Evolutionary conservation across 2,888 invertebrate genomes (phyloP).

Genomic region (Melanostoma scalare): DNA sequence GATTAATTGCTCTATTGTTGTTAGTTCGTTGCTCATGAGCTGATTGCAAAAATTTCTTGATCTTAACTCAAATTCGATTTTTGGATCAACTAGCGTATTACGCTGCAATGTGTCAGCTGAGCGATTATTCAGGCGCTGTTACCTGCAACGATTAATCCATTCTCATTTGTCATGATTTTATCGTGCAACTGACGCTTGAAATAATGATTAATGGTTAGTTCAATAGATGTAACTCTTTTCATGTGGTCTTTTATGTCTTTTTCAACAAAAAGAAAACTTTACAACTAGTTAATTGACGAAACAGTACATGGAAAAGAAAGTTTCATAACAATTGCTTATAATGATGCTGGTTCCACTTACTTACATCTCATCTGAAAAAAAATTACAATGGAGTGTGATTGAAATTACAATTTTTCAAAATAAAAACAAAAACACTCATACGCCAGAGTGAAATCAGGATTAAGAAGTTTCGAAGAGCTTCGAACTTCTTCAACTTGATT

Average conservation of each 20-base stretch:
- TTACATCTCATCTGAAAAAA: too few species aligned
- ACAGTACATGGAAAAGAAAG: conserved; percentile 40
- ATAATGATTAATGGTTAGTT: conserved; percentile 61
- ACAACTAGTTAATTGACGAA: conserved; percentile 38
- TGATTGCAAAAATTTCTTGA: conserved; percentile 56
- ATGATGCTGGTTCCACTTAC: too few species aligned
- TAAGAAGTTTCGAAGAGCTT: background rate
- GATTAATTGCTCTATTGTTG: conserved; percentile 70
- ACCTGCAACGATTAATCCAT: conserved; percentile 60
- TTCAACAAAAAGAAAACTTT: background rate
- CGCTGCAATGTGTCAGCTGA: conserved; percentile 39
- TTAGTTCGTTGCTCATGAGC: conserved; percentile 6
- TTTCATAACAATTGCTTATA: conserved; percentile 13
- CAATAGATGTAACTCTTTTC: conserved; percentile 49
- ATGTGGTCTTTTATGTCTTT: conserved; percentile 32
- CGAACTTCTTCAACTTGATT: background rate
- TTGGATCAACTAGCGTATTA: conserved; percentile 28
- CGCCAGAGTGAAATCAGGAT: background rate
- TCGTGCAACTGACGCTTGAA: conserved; percentile 62
- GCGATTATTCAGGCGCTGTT: conserved; percentile 40
- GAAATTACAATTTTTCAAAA: background rate
- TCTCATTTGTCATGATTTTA: conserved; percentile 70
- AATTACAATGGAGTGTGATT: too few species aligned
- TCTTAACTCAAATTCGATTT: conserved; percentile 50
- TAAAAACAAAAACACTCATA: conserved; percentile 2